Conservation (phyloP, 2,797 vertebrate species). For the Amblyopsis hoosieri region DNA sequence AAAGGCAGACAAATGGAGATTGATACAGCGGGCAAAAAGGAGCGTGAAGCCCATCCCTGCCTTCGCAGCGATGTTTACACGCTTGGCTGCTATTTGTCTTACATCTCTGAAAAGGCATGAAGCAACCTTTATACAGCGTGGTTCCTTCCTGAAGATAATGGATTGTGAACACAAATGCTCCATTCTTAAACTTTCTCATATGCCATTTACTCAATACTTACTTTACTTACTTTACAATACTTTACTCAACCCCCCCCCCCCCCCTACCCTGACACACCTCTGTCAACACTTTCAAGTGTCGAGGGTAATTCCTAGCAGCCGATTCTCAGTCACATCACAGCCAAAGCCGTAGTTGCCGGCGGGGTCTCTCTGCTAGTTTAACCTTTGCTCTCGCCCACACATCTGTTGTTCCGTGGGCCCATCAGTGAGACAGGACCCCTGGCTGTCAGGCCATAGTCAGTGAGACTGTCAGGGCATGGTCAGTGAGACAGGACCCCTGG, state of each 20-base stretch:
- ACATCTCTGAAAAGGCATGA: constrained; percentile 66
- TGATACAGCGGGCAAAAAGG: constrained; percentile 53
- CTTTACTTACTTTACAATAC: too few relatives aligned
- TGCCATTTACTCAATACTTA: constrained; percentile 33
- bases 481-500: constrained; percentile 3
- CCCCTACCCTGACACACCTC: constrained; percentile 15
- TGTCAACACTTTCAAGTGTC: constrained; percentile 67
- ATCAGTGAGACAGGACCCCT: constrained; percentile 12
- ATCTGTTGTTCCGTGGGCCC: constrained; percentile 72
- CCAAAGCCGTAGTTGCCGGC: constrained; percentile 44
- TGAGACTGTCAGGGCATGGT: constrained; percentile 63
- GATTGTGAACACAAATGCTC: constrained; percentile 66
- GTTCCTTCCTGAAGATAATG: constrained; percentile 68
- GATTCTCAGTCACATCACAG: constrained; percentile 73
- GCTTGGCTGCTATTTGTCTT: constrained; percentile 68
- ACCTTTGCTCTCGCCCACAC: constrained; percentile 70
- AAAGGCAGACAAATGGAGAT: constrained; percentile 40
- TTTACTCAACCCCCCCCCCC: background rate
- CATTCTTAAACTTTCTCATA: constrained; percentile 45
- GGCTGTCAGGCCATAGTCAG: constrained; percentile 39
- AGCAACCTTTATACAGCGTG: constrained; percentile 67
- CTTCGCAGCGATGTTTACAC: constrained; percentile 59
- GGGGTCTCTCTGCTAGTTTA: constrained; percentile 73
- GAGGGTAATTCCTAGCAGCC: constrained; percentile 71
- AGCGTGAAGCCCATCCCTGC: constrained; percentile 35